Conservation (phyloP, 30 jellyfish, hydroid and myxozoan species). For the Morbakka virulenta region DNA sequence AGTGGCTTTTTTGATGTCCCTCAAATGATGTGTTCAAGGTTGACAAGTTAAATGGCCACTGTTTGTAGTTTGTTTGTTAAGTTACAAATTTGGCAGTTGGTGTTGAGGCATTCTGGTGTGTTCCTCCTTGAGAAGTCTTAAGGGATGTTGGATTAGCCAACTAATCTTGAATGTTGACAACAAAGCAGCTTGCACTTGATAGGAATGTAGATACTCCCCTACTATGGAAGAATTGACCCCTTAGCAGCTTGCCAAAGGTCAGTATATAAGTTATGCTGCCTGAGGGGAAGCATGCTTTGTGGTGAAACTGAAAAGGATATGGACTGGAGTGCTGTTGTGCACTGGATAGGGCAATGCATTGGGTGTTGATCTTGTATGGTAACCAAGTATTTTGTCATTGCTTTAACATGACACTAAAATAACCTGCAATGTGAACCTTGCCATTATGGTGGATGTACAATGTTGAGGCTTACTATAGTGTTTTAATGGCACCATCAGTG, state of each 20-base stretch:
- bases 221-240: slow-evolving; percentile 47
- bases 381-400: slow-evolving; percentile 47
- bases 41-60: background rate
- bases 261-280: slow-evolving; percentile 57
- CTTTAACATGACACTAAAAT: slow-evolving; percentile 40
- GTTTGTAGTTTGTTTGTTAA: background rate
- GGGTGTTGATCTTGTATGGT: slow-evolving; percentile 53
- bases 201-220: slow-evolving; percentile 33
- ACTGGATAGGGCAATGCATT: slow-evolving; percentile 55
- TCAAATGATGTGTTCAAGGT: background rate
- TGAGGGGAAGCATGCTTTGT: slow-evolving; percentile 26
- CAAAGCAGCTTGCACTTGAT: slow-evolving; percentile 33
- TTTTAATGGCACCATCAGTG: slow-evolving; percentile 46
- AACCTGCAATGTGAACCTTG: slow-evolving; percentile 41
- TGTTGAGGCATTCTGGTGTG: background rate
- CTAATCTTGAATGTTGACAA: slow-evolving; percentile 13
- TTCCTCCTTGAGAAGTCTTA: slow-evolving; percentile 4
- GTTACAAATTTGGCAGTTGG: slow-evolving; percentile 20
- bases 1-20: background rate
- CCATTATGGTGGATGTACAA: slow-evolving; percentile 14
- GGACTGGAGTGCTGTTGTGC: slow-evolving; percentile 62
- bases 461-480: slow-evolving; percentile 43
- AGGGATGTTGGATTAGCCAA: slow-evolving; percentile 14
- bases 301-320: slow-evolving; percentile 40
- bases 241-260: slow-evolving; percentile 30